These are phyloP conservation scores for Datnioides undecimradiatus DNA, from an alignment of 2,113 vertebrate genomes.

Conservation along the genomic window DNA sequence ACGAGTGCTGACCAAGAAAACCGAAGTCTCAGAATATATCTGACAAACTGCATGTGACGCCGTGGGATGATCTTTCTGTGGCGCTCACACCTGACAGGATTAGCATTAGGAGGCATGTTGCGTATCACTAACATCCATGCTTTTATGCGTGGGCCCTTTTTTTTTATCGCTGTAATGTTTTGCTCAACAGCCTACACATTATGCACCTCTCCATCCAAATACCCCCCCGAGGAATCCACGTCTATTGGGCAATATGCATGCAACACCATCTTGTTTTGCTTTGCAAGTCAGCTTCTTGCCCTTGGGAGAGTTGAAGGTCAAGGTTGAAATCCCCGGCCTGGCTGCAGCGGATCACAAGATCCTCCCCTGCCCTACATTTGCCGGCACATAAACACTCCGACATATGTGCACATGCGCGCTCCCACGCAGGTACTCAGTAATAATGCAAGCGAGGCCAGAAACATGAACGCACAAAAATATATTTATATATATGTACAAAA, in stretches of 20 bases:
- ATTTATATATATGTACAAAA: too few species aligned
- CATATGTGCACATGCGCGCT: constrained; percentile 38
- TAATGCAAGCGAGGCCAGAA: constrained; percentile 5
- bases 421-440: constrained; percentile 41
- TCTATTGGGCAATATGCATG: not conserved
- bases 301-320: constrained; percentile 56
- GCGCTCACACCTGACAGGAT: constrained; percentile 58
- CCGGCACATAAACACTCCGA: constrained; percentile 37
- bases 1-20: constrained; percentile 24
- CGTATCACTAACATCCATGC: constrained; percentile 25
- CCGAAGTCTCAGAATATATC: constrained; percentile 33
- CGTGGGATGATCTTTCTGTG: constrained; percentile 35
- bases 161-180: constrained; percentile 28
- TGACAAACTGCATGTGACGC: constrained; percentile 46
- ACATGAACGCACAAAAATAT: not conserved
- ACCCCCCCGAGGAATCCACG: not conserved
- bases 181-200: constrained; percentile 55
- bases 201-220: constrained; percentile 15
- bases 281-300: constrained; percentile 5
- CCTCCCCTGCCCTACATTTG: constrained; percentile 53
- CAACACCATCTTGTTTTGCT: not conserved
- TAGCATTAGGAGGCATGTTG: constrained; percentile 46
- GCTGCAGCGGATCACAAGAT: constrained; percentile 48
- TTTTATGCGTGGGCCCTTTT: constrained; percentile 37
- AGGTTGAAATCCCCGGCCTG: constrained; percentile 54